Evolutionary conservation across 1,140 invertebrate genomes (phyloP).

Genomic region (Caenorhabditis tropicalis): DNA sequence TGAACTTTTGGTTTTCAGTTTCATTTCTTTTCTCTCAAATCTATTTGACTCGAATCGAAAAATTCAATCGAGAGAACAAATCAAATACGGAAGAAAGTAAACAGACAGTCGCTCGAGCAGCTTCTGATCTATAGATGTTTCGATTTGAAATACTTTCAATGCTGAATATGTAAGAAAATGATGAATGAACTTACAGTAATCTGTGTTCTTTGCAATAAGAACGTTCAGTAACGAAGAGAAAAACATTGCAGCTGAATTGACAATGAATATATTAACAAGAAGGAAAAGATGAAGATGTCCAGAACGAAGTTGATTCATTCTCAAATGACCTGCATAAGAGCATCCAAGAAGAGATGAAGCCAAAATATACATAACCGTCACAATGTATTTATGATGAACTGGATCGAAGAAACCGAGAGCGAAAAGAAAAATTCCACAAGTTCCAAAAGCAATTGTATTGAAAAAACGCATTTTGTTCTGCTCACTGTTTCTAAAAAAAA

Average conservation of each 20-base stretch:
- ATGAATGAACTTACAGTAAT: conserved; percentile 24
- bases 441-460: conserved; percentile 16
- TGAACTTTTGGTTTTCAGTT: background rate
- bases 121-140: background rate
- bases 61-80: background rate
- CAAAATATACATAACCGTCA: conserved; percentile 6
- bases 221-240: conserved; percentile 43
- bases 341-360: conserved; percentile 47
- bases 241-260: conserved; percentile 27
- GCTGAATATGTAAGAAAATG: background rate
- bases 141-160: too few relatives aligned
- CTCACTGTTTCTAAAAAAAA: conserved; percentile 38
- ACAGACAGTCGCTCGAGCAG: background rate
- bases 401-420: conserved; percentile 38
- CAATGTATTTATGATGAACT: conserved; percentile 2
- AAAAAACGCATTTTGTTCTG: conserved; percentile 47
- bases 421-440: conserved; percentile 36
- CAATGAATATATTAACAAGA: conserved; percentile 36
- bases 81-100: background rate
- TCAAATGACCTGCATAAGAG: conserved; percentile 30
- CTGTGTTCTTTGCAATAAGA: conserved; percentile 44
- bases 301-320: conserved; percentile 24
- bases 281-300: conserved; percentile 45
- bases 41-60: too few relatives aligned
- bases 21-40: too few relatives aligned